A percentile compares a stretch with the other conserved stretches of the same genome.
These are phyloP conservation scores for Hirundo rustica DNA, from an alignment of 2,797 vertebrate genomes.

Conservation along the genomic window DNA sequence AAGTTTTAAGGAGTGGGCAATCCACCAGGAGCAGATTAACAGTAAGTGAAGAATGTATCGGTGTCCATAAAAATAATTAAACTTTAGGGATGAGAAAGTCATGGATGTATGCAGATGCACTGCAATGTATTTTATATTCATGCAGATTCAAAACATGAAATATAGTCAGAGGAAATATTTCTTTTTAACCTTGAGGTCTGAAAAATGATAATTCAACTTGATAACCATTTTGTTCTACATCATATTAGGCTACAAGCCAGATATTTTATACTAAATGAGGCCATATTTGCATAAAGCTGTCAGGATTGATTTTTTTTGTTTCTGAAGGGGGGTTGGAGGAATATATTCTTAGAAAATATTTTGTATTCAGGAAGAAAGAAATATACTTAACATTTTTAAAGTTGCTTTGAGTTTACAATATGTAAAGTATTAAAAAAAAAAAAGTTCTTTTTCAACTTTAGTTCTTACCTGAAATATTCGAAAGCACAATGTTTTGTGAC, in stretches of 20 bases:
- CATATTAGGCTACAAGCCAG: not conserved
- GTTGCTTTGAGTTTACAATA: not conserved
- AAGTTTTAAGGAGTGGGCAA: not conserved
- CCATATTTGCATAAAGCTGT: not conserved
- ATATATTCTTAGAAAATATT: not conserved
- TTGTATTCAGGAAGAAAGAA: not conserved
- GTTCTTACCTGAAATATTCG: not conserved
- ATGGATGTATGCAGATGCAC: not conserved
- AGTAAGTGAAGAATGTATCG: fast-evolving
- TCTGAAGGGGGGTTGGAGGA: not conserved
- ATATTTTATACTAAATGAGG: not conserved
- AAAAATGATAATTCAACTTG: constrained; percentile 24
- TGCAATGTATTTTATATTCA: not conserved
- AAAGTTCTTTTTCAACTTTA: fast-evolving
- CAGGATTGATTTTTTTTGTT: not conserved
- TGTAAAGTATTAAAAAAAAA: not conserved
- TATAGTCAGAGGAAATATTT: constrained; percentile 9
- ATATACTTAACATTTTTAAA: not conserved
- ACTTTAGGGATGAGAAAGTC: not conserved
- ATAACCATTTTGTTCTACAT: not conserved
- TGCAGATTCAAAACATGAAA: not conserved
- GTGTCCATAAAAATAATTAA: not conserved
- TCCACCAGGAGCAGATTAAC: not conserved
- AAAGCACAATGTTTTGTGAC: not conserved
- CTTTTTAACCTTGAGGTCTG: constrained; percentile 22